A percentile compares a stretch with the other conserved stretches of the same genome.
Conservation (phyloP, 2,888 invertebrate species). For the Blastobasis adustella region DNA sequence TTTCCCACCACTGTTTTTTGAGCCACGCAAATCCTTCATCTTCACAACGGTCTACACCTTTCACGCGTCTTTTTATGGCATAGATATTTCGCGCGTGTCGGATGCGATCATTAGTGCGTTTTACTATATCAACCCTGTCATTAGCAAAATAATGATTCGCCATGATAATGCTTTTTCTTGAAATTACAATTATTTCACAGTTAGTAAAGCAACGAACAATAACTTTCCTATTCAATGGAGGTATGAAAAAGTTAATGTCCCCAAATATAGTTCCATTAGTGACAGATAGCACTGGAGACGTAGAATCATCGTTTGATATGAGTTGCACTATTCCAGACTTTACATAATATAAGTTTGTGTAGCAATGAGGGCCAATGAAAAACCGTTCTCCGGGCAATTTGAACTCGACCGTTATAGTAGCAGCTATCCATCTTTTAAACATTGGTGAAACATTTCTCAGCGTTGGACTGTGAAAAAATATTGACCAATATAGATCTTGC, state of each 20-base stretch:
- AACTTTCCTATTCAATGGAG: background rate
- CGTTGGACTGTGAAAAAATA: conserved; percentile 5
- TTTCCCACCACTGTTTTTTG: conserved; percentile 6
- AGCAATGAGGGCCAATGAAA: background rate
- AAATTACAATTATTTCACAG: background rate
- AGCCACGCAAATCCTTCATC: conserved; percentile 5
- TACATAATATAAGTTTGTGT: background rate
- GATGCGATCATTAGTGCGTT: background rate
- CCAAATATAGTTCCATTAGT: background rate
- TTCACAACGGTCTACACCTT: background rate
- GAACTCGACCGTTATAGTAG: background rate
- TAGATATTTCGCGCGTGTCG: background rate
- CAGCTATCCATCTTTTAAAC: background rate
- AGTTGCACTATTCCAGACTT: conserved; percentile 1
- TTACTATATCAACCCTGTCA: background rate
- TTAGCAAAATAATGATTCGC: background rate
- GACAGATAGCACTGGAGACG: background rate
- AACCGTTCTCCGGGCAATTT: conserved; percentile 1
- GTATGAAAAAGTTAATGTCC: background rate
- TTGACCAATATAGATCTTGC: background rate
- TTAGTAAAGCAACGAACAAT: background rate
- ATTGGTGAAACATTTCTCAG: background rate
- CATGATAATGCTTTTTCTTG: background rate
- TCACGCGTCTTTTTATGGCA: background rate
- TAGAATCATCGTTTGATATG: background rate